Evolutionary conservation across 2,113 vertebrate genomes (phyloP), one percentile per base, ranked within the genome.

Genomic region (Oreochromis niloticus): DNA sequence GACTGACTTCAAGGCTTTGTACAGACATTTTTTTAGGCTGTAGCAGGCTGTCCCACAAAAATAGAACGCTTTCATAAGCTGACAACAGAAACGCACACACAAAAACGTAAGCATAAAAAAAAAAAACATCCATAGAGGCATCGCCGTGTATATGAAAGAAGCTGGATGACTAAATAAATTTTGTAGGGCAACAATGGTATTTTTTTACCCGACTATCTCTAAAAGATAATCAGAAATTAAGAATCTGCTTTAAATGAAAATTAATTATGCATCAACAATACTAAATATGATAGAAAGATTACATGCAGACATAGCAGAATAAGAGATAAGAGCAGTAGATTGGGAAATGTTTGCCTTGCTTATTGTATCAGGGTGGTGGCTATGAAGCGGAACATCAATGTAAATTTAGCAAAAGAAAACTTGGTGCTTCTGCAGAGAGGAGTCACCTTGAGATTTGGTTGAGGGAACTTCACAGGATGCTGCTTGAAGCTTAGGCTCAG

Each of bases 241-340:
- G 93, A 95, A 54, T 81, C 56, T 85, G 82, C 94, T 93, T 95
- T 89, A 95, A 94, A 94, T 91, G 36, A 88, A 94, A 95, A 96
- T 92, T 86, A 96, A 96, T 96, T 95, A 96, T 91, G 88, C 87
- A 93, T 94, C 81, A 92, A 95, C 93, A 93, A 93, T 93, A 83
- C 89, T 84, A 95, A 96, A 94, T 93, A 93, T 75, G 93, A 94
- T 94, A 36, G 75, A 82, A 82, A 89, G 93, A 95, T 94, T 91
- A 89, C 54, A 85, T 54, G 75, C 84, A 85, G 86, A 83, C 48
- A 57, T 46, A 14, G 85, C 84, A 86, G 89, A 93, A 91, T 82
- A 85, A 88, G 34, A 90, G 95, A 95, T 93, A 94, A 95, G 92
- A 85, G 56, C 24, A 59, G 87, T 83, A 87, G 88, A 90, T 84